Percentiles rank a stretch among this genome's conserved stretches.
Conservation (phyloP, 2,888 invertebrate genomes). For the Acrobasis suavella region DNA sequence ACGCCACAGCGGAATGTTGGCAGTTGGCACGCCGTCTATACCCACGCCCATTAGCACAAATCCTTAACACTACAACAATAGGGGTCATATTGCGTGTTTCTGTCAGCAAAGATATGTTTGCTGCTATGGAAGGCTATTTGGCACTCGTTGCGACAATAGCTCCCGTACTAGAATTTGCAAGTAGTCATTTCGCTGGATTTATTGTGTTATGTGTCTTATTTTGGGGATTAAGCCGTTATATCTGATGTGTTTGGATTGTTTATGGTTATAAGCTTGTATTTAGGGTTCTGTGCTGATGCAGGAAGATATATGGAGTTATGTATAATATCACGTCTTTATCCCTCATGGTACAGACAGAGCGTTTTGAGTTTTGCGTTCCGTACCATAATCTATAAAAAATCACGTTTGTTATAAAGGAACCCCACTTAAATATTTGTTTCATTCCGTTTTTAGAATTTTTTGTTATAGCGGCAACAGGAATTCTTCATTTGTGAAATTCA, state of each 20-base stretch:
- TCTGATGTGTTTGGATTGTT: conserved; percentile 29
- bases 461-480: no score
- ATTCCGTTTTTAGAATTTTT: no score
- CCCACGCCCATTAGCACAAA: not conserved
- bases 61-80: conserved; percentile 8
- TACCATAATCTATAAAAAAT: no score
- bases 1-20: conserved; percentile 7
- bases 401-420: no score
- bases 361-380: no score
- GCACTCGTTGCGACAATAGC: conserved; percentile 16
- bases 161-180: conserved; percentile 14
- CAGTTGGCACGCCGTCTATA: conserved; percentile 2
- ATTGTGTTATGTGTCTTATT: conserved; percentile 27
- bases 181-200: conserved; percentile 16
- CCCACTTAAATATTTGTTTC: no score
- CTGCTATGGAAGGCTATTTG: conserved; percentile 13
- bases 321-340: no score
- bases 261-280: conserved; percentile 20
- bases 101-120: conserved; percentile 4
- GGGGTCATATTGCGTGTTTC: conserved; percentile 2
- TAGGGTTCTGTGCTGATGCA: not conserved
- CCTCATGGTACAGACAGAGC: no score
- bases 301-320: no score
- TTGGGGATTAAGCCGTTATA: conserved; percentile 30
- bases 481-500: no score